Percentiles rank a stretch among this genome's conserved stretches.
Evolutionary conservation across 2,888 invertebrate species (phyloP).

Genomic region (Drosophila recens): DNA sequence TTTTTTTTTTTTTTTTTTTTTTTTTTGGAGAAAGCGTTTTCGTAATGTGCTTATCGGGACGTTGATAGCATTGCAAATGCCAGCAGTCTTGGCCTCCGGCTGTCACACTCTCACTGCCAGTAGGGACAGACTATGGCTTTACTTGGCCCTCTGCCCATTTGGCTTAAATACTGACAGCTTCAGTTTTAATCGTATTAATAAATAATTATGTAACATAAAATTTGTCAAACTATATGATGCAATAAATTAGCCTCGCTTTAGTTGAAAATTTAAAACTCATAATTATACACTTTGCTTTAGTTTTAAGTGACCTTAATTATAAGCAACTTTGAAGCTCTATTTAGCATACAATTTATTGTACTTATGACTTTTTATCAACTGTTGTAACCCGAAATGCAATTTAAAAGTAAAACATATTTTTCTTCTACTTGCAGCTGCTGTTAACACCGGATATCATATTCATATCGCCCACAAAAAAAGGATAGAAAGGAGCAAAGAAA

Average conservation of each 20-base stretch:
- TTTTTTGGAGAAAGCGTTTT: slow-evolving; percentile 4
- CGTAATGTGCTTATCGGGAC: slow-evolving; percentile 61
- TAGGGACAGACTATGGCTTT: not conserved
- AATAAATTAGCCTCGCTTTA: slow-evolving; percentile 1
- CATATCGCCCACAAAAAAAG: slow-evolving; percentile 55
- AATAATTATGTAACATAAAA: not conserved
- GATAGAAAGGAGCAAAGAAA: slow-evolving; percentile 24
- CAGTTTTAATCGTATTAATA: not conserved
- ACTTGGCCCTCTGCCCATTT: not conserved
- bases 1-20: not conserved
- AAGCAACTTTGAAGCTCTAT: too few species aligned
- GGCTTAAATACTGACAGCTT: slow-evolving; percentile 8
- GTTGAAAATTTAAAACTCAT: not conserved
- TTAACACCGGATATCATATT: slow-evolving; percentile 56
- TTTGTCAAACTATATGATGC: not conserved
- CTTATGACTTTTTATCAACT: not conserved
- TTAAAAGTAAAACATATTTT: not conserved
- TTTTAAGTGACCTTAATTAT: too few species aligned
- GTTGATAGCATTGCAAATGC: slow-evolving; percentile 67
- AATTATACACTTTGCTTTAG: not conserved
- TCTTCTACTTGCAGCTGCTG: slow-evolving; percentile 62
- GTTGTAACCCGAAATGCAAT: not conserved
- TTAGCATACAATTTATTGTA: not conserved
- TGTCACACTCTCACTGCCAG: not conserved
- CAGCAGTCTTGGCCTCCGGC: slow-evolving; percentile 8